These are phyloP conservation scores for Hesperia comma DNA, from an alignment of 2,888 invertebrate genomes.

Conservation along the genomic window DNA sequence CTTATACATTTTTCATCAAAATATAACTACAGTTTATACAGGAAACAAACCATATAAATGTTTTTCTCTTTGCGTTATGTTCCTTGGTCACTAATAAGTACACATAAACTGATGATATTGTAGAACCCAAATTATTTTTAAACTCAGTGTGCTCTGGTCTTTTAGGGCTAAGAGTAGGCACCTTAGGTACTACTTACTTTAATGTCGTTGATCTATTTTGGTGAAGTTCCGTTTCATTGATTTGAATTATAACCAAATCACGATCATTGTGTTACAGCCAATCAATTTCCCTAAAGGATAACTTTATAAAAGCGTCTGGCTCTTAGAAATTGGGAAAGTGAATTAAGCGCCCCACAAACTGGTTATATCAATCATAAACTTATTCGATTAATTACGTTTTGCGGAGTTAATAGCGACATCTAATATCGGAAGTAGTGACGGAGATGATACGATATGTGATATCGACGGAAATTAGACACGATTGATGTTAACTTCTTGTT, in stretches of 20 bases:
- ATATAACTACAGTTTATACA: too few species aligned
- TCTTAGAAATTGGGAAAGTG: conserved; percentile 80
- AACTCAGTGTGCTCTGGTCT: too few species aligned
- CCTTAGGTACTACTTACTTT: too few species aligned
- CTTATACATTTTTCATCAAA: too few species aligned
- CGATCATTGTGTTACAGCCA: conserved; percentile 62
- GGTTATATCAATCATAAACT: conserved; percentile 85
- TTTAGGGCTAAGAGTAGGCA: neutral
- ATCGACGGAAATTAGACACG: conserved; percentile 23
- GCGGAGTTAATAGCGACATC: conserved; percentile 85
- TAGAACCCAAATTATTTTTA: too few species aligned
- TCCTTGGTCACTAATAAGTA: too few species aligned
- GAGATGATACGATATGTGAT: conserved; percentile 27
- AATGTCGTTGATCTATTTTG: neutral
- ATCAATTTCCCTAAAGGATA: conserved; percentile 80
- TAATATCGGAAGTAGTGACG: conserved; percentile 75
- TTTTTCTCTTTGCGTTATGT: too few species aligned
- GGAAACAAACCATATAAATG: too few species aligned
- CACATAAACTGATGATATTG: too few species aligned
- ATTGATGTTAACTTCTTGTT: conserved; percentile 35
- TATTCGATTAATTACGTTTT: conserved; percentile 85
- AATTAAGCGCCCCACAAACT: conserved; percentile 83
- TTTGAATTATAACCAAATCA: conserved; percentile 31
- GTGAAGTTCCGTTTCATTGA: conserved; percentile 14
- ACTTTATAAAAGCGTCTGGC: conserved; percentile 76